Evolutionary conservation across 2,888 invertebrate genomes (phyloP), one percentile per base, ranked within the genome.

Genomic region (Arctia plantaginis): DNA sequence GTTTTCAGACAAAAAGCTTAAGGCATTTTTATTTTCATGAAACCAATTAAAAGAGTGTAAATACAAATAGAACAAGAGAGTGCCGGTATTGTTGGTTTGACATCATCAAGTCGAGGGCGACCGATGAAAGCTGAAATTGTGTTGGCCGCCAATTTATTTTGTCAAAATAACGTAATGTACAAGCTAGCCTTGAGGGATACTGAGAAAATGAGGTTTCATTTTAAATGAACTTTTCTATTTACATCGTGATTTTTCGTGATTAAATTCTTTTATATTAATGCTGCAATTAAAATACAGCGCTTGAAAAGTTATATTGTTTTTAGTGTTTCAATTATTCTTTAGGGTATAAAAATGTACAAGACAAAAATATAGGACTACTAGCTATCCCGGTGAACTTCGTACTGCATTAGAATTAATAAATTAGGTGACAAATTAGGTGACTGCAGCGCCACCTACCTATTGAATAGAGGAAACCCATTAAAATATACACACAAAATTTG

Each of bases 91-190:
- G 69, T 59, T 65, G 59, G 62, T 66, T 55, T 70, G 66, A 74
- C 66, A 59, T 66, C 66, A 74, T 66, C 30, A 74, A 70, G 70
- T 62, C 66, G 59, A 59, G 66, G 70, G 73, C 55, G 55, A 33
- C 66, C 64, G 65, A 74, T 67, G 74, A 67, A 71, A 64, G 71
- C 64, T 64, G 30, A 71, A 74, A 74, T 74, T 71, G 68, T 64
- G 74, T 74, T 74, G 74, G 47, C 15, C 39, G 64, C 51, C 71
- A 64, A 74, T 74, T 74, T 74, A 71, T 68, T 59, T 68, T 39
- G 64, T 39, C 74, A 71, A 71, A 68, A 74, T 67, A 71, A 41
- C 66, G 59, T 74, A 35, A 18, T 39, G 66, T 27, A 55, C 35
- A 68, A 73, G 47, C 41, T 72, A 65, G 41, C 73, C 73, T 62